Conservation (phyloP, 2,888 invertebrate species). For the Calameuta idolon region DNA sequence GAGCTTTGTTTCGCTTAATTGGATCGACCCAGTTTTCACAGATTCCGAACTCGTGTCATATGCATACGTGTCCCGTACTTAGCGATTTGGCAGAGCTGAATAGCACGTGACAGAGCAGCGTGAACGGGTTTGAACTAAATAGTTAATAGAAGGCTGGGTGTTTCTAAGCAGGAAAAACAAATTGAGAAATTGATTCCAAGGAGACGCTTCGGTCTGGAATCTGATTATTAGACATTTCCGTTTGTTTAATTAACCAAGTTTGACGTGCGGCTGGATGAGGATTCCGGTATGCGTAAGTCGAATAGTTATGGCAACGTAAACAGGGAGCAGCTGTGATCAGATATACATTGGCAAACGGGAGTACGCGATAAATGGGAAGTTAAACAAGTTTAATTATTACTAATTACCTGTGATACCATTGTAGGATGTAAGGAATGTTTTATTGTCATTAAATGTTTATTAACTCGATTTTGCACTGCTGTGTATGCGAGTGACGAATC, state of each 20-base stretch:
- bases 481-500: not conserved
- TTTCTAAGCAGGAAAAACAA: not conserved
- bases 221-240: not conserved
- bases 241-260: not conserved
- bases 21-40: slow-evolving; percentile 38
- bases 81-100: not conserved
- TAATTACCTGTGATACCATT: slow-evolving; percentile 37
- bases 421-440: slow-evolving; percentile 37
- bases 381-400: no score
- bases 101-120: not conserved
- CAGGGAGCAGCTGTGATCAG: no score
- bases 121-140: not conserved
- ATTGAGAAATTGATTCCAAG: not conserved
- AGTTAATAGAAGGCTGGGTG: not conserved
- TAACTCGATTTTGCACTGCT: not conserved
- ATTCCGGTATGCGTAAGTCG: not conserved
- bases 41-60: slow-evolving; percentile 28
- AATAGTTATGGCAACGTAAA: no score
- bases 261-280: not conserved
- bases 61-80: slow-evolving; percentile 31
- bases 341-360: no score
- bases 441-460: no score
- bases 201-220: not conserved
- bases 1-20: slow-evolving; percentile 47
- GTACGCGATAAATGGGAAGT: no score